phyloP scores from a whole-genome alignment of 1,140 invertebrate genomes.

The Parasteatoda tepidariorum region DNA sequence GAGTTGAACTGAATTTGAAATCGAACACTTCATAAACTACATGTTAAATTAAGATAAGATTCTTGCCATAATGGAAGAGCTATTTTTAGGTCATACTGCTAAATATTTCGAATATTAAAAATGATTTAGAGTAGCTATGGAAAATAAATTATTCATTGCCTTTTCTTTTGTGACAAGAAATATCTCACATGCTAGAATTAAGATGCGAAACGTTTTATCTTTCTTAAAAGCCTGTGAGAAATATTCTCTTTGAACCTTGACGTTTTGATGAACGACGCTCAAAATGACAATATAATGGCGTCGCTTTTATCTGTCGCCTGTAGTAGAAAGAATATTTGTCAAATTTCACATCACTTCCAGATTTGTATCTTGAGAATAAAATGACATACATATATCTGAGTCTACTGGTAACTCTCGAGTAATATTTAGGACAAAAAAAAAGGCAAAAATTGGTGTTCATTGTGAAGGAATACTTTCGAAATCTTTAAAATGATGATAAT shows the following conservation, averaged over 20 bases:
- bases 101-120: neutral
- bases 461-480: too few relatives aligned
- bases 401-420: constrained; percentile 20
- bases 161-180: neutral
- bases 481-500: too few relatives aligned
- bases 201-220: constrained; percentile 33
- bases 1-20: too few relatives aligned
- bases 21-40: too few relatives aligned
- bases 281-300: constrained; percentile 58
- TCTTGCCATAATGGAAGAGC: too few relatives aligned
- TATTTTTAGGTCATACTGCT: too few relatives aligned
- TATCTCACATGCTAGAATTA: constrained; percentile 1
- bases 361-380: constrained; percentile 50
- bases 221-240: constrained; percentile 35
- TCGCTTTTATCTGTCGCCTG: constrained; percentile 45
- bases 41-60: too few relatives aligned
- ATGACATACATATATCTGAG: constrained; percentile 51
- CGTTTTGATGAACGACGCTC: constrained; percentile 53
- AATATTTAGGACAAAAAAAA: constrained; percentile 30
- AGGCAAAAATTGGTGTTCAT: too few relatives aligned
- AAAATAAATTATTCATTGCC: neutral
- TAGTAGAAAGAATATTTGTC: constrained; percentile 53
- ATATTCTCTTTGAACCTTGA: constrained; percentile 22
- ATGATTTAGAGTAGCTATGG: neutral
- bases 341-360: constrained; percentile 27